Evolutionary conservation across 1,140 invertebrate genomes (phyloP).

Genomic region (Sycophaga agraensis): DNA sequence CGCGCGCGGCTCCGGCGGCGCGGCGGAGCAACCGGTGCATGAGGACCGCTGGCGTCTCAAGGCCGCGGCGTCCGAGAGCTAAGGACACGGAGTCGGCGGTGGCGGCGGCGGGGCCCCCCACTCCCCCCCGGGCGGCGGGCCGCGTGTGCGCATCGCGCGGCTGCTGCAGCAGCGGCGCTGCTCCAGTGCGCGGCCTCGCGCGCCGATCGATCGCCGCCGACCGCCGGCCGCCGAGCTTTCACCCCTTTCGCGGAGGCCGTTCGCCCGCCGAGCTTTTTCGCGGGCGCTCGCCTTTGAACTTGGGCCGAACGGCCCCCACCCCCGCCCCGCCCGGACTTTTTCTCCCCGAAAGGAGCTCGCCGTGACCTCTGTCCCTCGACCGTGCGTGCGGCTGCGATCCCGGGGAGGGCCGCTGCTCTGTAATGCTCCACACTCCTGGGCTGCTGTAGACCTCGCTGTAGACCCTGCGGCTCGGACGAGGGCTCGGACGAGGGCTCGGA

Average conservation of each 20-base stretch:
- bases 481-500: too few species aligned
- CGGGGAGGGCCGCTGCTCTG: too few species aligned
- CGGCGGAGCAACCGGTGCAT: slow-evolving; percentile 27
- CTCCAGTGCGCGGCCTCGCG: not conserved
- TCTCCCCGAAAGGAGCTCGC: too few species aligned
- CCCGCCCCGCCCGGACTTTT: too few species aligned
- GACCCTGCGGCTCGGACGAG: too few species aligned
- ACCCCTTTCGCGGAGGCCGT: not conserved
- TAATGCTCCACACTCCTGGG: too few species aligned
- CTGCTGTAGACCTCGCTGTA: too few species aligned
- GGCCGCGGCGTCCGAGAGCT: slow-evolving; percentile 36
- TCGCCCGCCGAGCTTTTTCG: not conserved
- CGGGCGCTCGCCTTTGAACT: not conserved
- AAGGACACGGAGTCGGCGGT: slow-evolving; percentile 31
- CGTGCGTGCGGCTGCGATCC: too few species aligned
- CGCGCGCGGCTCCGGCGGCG: too few species aligned
- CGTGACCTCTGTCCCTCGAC: too few species aligned
- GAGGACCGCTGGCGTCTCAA: slow-evolving; percentile 42
- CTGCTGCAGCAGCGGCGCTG: not conserved
- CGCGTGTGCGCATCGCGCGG: not conserved
- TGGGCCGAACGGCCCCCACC: too few species aligned
- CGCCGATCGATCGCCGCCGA: too few species aligned
- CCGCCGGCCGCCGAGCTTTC: not conserved
- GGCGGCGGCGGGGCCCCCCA: not conserved
- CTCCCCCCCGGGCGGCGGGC: not conserved